A percentile compares a stretch with the other conserved stretches of the same genome.
Conservation (phyloP, 1,140 invertebrate species). For the Lucilia cuprina region DNA sequence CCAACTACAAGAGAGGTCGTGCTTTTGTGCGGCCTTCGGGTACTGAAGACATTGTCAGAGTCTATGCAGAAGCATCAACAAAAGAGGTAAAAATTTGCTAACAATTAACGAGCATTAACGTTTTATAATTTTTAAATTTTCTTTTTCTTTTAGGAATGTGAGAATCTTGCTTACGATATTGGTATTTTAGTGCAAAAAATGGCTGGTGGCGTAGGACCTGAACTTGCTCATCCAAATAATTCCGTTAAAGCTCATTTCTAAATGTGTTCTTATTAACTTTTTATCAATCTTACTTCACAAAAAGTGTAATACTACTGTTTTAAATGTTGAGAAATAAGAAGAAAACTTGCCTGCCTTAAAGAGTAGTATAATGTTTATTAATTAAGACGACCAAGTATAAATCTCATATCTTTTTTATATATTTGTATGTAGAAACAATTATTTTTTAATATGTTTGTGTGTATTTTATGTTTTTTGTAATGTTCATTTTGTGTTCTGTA, state of each 20-base stretch:
- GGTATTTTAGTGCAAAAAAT: conserved; percentile 75
- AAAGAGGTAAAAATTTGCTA: conserved; percentile 63
- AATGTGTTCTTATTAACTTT: not conserved
- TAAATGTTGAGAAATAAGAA: not conserved
- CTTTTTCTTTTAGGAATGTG: conserved; percentile 66
- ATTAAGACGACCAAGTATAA: not conserved
- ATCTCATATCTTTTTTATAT: conserved; percentile 8
- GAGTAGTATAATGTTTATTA: not conserved
- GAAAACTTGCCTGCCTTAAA: not conserved
- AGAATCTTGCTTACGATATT: conserved; percentile 79
- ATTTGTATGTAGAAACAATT: not conserved
- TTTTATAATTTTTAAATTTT: not conserved
- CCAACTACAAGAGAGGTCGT: conserved; percentile 75
- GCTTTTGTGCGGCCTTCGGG: conserved; percentile 95
- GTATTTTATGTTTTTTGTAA: not conserved
- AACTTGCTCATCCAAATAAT: conserved; percentile 62
- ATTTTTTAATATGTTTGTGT: not conserved
- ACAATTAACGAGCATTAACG: no score
- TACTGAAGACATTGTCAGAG: conserved; percentile 94
- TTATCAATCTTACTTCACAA: not conserved
- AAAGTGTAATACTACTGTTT: not conserved
- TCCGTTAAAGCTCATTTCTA: conserved; percentile 52
- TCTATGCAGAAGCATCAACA: conserved; percentile 94
- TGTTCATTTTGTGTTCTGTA: not conserved
- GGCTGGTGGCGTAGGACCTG: conserved; percentile 75